Percentiles rank a stretch among this genome's conserved stretches.
Conservation (phyloP, 1,140 invertebrate genomes). For the Whitmania pigra region DNA sequence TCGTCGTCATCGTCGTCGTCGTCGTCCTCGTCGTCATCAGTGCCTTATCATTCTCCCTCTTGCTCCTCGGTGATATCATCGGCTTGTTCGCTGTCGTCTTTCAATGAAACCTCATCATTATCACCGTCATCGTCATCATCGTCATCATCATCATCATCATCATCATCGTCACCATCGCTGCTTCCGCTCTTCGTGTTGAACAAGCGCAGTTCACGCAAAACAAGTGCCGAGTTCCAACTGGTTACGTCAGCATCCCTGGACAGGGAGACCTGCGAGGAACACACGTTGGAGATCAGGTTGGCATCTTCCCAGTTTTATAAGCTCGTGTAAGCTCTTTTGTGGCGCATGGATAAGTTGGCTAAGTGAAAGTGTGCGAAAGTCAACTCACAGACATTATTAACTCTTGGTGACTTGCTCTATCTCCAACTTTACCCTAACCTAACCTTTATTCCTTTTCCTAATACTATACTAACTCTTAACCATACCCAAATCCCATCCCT, state of each 20-base stretch:
- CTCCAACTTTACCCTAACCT: too few relatives aligned
- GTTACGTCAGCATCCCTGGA: conserved; percentile 5
- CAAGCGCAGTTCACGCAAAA: background rate
- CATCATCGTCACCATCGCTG: background rate
- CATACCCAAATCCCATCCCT: too few relatives aligned
- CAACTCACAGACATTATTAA: too few relatives aligned
- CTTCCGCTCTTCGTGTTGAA: background rate
- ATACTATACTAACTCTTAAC: too few relatives aligned
- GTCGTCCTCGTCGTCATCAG: background rate
- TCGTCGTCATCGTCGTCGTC: background rate
- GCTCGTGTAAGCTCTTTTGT: too few relatives aligned
- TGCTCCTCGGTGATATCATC: background rate
- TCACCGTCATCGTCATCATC: background rate
- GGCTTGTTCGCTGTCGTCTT: background rate
- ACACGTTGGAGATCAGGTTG: conserved; percentile 1
- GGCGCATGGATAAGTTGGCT: too few relatives aligned
- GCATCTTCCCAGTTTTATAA: too few relatives aligned
- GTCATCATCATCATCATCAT: conserved; percentile 6
- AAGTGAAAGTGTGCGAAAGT: too few relatives aligned
- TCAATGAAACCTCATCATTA: background rate
- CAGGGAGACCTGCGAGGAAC: conserved; percentile 1
- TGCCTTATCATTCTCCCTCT: background rate
- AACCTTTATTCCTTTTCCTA: too few relatives aligned
- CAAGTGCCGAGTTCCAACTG: conserved; percentile 14
- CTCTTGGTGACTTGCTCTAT: too few relatives aligned